Base-by-base conservation (phyloP, 2,113 vertebrate species). In the Uria lomvia region DNA sequence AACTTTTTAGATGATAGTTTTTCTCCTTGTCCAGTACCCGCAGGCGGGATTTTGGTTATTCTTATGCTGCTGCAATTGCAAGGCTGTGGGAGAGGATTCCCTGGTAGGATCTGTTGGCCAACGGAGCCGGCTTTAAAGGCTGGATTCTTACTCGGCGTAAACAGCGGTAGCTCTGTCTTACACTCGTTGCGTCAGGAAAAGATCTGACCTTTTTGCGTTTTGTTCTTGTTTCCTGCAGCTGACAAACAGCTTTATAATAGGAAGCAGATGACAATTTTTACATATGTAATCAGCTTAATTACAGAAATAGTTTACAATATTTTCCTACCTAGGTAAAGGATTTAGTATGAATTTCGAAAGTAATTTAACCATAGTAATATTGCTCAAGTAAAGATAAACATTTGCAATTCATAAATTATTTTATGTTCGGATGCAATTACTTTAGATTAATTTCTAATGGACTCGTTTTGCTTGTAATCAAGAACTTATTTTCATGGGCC, bases 371-470 rank as follows among this genome's bases (percentile, higher is more conserved):
- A 2, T 14, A n/a, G 81, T n/a, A 79, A 58, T 34, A 17, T 72
- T 55, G 91, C 96, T 45, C 5, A 76, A 73, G 80, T 80, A 80
- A 95, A 93, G 45, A 11, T 42, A 47, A 94, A 55, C 68, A 88
- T 85, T 96, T 88, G 80, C 70, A 82, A 91, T 92, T 77, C 67
- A 43, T 52, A 60, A 36, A 3, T 63, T 40, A 17, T 34, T 92
- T 70, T 43, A 9, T 5, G 0, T 76, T 88, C 89, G 66, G 66
- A 62, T 21, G 75, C 71, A 93, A 77, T 92, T 92, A 34, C 72
- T 82, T 92, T 84, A 88, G 94, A 94, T 94, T 92, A 81, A 81
- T 96, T 95, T 87, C 86, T 87, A 94, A 95, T 75, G 86, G 86
- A 21, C 79, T 91, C 38, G 0, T 50, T 80, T 68, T 86, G 36